These are phyloP conservation scores for Papilio polytes DNA, from an alignment of 1,140 invertebrate species.

Conservation along the genomic window DNA sequence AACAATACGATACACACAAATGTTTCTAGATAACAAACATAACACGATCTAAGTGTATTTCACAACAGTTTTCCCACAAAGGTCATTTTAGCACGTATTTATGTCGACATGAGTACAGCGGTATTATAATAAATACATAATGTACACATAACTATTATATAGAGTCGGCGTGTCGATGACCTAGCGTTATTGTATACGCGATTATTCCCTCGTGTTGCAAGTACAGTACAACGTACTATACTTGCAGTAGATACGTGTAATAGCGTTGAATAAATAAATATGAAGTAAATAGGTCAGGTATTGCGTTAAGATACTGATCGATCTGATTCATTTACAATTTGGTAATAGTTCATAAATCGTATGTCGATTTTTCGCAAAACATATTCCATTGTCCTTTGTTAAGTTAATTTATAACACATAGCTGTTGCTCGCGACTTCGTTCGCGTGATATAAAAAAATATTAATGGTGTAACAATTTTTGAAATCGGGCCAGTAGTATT, in stretches of 20 bases:
- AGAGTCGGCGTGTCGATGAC: conserved; percentile 16
- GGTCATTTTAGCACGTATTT: conserved; percentile 12
- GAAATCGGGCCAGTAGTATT: too few species aligned
- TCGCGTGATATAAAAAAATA: too few species aligned
- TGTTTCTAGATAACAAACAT: background rate
- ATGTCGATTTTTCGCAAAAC: too few species aligned
- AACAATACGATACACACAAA: background rate
- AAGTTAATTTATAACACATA: too few species aligned
- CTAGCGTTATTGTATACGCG: conserved; percentile 4
- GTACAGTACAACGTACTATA: background rate
- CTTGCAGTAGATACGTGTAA: background rate
- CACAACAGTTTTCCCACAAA: background rate
- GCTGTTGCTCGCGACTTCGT: too few species aligned
- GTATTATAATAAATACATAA: background rate
- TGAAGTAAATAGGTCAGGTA: background rate
- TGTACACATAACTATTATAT: background rate
- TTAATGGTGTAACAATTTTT: too few species aligned
- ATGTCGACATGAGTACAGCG: background rate
- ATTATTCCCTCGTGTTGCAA: background rate
- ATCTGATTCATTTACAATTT: too few species aligned
- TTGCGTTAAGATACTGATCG: background rate
- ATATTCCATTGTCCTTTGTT: too few species aligned
- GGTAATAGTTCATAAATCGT: too few species aligned
- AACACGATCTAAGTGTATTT: background rate
- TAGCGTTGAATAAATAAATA: background rate